A percentile compares a stretch with the other conserved stretches of the same genome.
phyloP scores from a whole-genome alignment of 2,888 invertebrate genomes.

The Oscheius sp. region DNA sequence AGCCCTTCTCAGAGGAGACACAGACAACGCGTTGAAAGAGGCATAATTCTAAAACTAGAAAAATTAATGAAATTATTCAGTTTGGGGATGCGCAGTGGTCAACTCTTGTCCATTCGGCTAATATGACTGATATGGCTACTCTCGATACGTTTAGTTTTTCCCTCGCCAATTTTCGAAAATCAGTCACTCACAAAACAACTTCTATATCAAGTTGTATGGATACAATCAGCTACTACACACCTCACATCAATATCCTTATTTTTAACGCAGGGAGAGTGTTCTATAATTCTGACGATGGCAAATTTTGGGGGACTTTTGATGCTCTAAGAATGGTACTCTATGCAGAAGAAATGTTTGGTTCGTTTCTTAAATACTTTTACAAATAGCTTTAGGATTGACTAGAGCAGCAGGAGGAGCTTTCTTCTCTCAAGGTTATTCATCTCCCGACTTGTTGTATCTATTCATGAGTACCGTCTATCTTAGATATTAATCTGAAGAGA shows the following conservation, averaged over 20 bases:
- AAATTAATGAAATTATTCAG: not conserved
- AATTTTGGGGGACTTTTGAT: slow-evolving; percentile 18
- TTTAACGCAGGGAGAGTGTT: slow-evolving; percentile 22
- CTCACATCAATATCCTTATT: not conserved
- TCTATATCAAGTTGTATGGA: not conserved
- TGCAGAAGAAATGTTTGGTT: slow-evolving; percentile 21
- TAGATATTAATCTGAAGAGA: not conserved
- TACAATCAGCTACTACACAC: not conserved
- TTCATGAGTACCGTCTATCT: slow-evolving; percentile 1
- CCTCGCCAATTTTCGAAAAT: not conserved
- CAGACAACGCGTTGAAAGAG: not conserved
- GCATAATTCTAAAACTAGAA: not conserved
- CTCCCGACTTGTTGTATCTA: not conserved
- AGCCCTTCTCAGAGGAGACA: not conserved
- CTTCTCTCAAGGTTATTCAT: slow-evolving; percentile 9
- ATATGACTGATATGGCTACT: slow-evolving; percentile 2
- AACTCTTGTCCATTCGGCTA: not conserved
- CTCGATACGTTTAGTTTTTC: not conserved
- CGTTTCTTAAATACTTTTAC: not conserved
- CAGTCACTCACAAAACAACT: not conserved
- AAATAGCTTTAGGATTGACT: not conserved
- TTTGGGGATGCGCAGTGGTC: not conserved
- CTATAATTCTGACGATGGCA: slow-evolving; percentile 5
- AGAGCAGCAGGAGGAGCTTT: slow-evolving; percentile 6
- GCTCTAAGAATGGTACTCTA: slow-evolving; percentile 18